phyloP scores from a whole-genome alignment of 2,113 vertebrate species.

The Syngnathus floridae region DNA sequence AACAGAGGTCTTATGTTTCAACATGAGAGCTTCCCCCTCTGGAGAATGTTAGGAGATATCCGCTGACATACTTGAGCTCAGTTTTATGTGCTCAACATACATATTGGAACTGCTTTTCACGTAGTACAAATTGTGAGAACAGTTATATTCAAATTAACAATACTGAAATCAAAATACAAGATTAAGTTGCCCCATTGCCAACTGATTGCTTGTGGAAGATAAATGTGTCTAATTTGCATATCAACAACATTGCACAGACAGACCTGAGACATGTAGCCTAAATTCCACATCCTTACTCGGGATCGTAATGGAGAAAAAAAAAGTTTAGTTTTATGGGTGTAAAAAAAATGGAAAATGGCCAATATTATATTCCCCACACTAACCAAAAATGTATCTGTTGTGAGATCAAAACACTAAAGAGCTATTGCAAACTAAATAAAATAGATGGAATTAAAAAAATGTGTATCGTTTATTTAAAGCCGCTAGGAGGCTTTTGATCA shows the following conservation, averaged over 20 bases:
- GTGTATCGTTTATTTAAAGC: conserved; percentile 18
- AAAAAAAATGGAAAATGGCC: neutral
- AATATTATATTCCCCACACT: neutral
- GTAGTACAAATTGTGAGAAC: neutral
- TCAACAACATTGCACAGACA: too few relatives aligned
- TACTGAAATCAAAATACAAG: too few relatives aligned
- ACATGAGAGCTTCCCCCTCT: neutral
- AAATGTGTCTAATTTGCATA: too few relatives aligned
- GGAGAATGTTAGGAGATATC: conserved; percentile 7
- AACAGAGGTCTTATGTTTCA: conserved; percentile 27
- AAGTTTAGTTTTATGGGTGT: neutral
- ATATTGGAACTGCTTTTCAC: conserved; percentile 25
- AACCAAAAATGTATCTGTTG: neutral
- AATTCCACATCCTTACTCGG: too few relatives aligned
- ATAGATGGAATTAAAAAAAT: conserved; percentile 1
- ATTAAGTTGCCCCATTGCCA: too few relatives aligned
- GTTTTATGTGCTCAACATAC: conserved; percentile 9
- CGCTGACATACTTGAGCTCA: conserved; percentile 6
- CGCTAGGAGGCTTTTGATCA: conserved; percentile 59
- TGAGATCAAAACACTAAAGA: neutral
- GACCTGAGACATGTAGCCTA: too few relatives aligned
- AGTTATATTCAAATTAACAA: neutral
- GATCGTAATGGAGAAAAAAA: neutral
- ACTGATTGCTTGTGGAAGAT: too few relatives aligned
- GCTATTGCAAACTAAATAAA: neutral